Evolutionary conservation across 2,797 vertebrate genomes (phyloP), one percentile per base, ranked within the genome.

Genomic region (Falco peregrinus): DNA sequence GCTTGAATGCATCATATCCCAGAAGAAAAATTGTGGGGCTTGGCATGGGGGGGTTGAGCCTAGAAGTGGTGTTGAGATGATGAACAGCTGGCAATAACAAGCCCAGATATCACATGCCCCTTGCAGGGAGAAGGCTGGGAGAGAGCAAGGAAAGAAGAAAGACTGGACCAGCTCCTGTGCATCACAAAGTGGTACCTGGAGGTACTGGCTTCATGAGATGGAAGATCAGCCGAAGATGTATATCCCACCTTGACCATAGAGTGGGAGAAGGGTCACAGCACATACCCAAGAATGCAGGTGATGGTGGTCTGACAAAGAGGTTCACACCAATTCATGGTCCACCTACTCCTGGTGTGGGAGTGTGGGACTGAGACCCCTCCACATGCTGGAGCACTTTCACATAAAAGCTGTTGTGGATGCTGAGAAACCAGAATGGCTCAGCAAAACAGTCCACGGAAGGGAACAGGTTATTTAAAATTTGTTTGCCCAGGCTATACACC

Each of bases 401-500:
- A 13, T 9, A 53, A 65, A 85, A 57, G 37, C 25, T 73, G 1
- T 33, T 57, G 50, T 29, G 43, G 54, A 51, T 3, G 15, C 51
- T 47, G 43, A 87, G 85, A 65, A 91, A 67, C 29, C 70, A 67
- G 53, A 74, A 73, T 13, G 15, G 63, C 63, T 90, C 88, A 79
- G 65, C 61, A 84, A 70, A 95, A 65, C 24, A 82, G 59, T 6
- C n/a, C 29, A 28, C 45, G 91, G 84, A 45, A 89, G 79, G 28
- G 26, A 83, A 68, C 4, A 71, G 41, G 81, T 71, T 89, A 87
- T 91, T 95, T 91, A 85, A 92, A 93, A 61, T 24, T 50, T 85
- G 71, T 63, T 92, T 89, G 65, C 41, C 50, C 53, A 37, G 54
- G 65, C 74, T 84, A 51, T 2, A 8, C 26, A 57, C 37, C 76